Evolutionary conservation across 2,113 vertebrate species (phyloP), one percentile per base, ranked within the genome.

Genomic region (Rostratula benghalensis): DNA sequence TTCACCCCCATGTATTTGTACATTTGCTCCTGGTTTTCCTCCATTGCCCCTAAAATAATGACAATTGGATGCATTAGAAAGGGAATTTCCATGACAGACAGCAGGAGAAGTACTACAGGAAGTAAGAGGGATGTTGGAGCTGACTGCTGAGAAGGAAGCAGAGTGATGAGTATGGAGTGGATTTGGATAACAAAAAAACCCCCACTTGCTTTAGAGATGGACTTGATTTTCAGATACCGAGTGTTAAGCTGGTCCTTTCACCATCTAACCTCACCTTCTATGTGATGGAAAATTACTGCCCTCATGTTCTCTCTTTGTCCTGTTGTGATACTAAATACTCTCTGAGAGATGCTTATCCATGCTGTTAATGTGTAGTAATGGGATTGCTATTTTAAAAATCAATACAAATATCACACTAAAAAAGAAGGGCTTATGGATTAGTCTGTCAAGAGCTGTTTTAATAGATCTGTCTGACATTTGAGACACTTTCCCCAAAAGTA

Each of bases 351-450:
- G 81, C 74, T 95, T 94, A 83, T 89, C 93, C 48, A 53, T 94
- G 94, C 95, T 87, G 81, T 94, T 97, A 97, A 96, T 97, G 96
- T 96, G 94, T 93, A 87, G 94, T 97, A 97, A 97, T 97, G 96
- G 95, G 89, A 76, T 93, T 71, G 93, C 87, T 94, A 95, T 96
- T 95, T 97, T 87, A 91, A 94, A 97, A 97, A 97, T 97, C 96
- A 2, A 97, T 97, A 93, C 69, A 76, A 89, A 87, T 93, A 91
- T 95, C 93, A 96, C 94, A 56, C 91, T 89, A n/a, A 82, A 91
- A 91, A 93, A 87, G 81, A 75, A 87, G 35, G 61, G 57, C 61
- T 94, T 91, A 92, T 87, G 68, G 91, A 96, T 95, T 89, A 79
- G 77, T 82, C 93, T 93, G 91, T 96, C 89, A 92, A 92, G 91